phyloP scores from a whole-genome alignment of 1,140 invertebrate species.

The Piezodorus guildinii region DNA sequence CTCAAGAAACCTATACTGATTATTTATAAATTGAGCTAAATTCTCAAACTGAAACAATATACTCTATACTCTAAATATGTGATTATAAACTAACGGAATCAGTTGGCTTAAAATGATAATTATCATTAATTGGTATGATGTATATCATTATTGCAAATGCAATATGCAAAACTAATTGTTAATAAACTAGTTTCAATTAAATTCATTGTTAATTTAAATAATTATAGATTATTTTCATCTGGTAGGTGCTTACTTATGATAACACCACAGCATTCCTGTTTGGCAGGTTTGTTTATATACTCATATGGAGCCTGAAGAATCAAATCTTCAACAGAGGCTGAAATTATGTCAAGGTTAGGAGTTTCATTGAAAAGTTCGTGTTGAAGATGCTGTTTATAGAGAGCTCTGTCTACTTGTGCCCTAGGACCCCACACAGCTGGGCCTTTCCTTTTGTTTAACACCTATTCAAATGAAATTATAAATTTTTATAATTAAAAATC shows the following conservation, averaged over 20 bases:
- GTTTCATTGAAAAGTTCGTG: slow-evolving; percentile 52
- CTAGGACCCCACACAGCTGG: slow-evolving; percentile 85
- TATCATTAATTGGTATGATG: too few relatives aligned
- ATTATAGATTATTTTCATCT: neutral
- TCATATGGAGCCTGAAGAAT: slow-evolving; percentile 42
- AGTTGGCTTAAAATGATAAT: too few relatives aligned
- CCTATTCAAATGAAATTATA: slow-evolving; percentile 21
- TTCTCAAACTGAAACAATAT: too few relatives aligned
- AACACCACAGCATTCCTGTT: slow-evolving; percentile 43
- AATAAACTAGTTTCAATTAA: too few relatives aligned
- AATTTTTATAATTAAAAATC: neutral
- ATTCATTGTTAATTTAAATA: too few relatives aligned
- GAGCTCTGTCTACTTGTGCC: slow-evolving; percentile 77
- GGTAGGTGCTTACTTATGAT: slow-evolving; percentile 43
- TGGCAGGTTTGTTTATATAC: slow-evolving; percentile 5
- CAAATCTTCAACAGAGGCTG: slow-evolving; percentile 74
- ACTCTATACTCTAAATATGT: too few relatives aligned
- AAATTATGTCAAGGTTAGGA: slow-evolving; percentile 56
- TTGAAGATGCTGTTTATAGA: slow-evolving; percentile 79
- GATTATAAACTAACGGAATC: too few relatives aligned
- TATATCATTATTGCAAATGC: too few relatives aligned
- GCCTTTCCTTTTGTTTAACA: slow-evolving; percentile 53
- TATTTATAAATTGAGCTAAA: too few relatives aligned
- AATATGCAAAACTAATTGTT: too few relatives aligned
- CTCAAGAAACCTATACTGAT: too few relatives aligned